A percentile compares a stretch with the other conserved stretches of the same genome.
Evolutionary conservation across 2,113 vertebrate species (phyloP).

Genomic region (Ailuropoda melanoleuca): DNA sequence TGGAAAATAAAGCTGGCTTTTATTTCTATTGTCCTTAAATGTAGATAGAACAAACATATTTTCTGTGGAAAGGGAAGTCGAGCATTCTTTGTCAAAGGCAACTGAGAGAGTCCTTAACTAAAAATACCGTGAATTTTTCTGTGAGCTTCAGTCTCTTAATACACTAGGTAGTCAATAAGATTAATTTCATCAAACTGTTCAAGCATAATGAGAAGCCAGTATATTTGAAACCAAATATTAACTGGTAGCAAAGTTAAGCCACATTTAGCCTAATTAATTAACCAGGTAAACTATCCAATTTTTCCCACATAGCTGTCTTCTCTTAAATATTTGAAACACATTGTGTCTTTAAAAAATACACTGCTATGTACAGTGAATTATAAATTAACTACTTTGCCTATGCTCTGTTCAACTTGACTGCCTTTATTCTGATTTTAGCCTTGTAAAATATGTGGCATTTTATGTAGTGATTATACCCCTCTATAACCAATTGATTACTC

Average conservation of each 20-base stretch:
- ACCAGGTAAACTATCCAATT: conserved; percentile 73
- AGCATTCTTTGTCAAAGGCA: conserved; percentile 7
- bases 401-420: conserved; percentile 59
- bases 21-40: background rate
- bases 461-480: conserved; percentile 67
- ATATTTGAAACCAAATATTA: conserved; percentile 78
- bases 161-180: conserved; percentile 53
- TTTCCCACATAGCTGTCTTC: conserved; percentile 56
- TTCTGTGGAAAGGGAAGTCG: background rate
- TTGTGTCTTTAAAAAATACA: conserved; percentile 40
- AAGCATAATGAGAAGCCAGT: conserved; percentile 72
- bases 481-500: conserved; percentile 83
- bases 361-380: conserved; percentile 39
- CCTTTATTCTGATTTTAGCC: conserved; percentile 60
- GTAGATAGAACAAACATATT: conserved; percentile 30
- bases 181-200: conserved; percentile 77
- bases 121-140: background rate
- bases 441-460: conserved; percentile 72
- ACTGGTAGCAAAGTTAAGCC: conserved; percentile 71
- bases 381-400: conserved; percentile 63
- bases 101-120: background rate
- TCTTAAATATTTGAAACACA: conserved; percentile 2
- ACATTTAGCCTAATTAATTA: conserved; percentile 74
- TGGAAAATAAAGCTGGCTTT: background rate
- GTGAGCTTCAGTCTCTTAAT: conserved; percentile 52